A percentile compares a stretch with the other conserved stretches of the same genome.
phyloP scores from a whole-genome alignment of 1,140 invertebrate genomes.

The Brachystomella parvula region DNA sequence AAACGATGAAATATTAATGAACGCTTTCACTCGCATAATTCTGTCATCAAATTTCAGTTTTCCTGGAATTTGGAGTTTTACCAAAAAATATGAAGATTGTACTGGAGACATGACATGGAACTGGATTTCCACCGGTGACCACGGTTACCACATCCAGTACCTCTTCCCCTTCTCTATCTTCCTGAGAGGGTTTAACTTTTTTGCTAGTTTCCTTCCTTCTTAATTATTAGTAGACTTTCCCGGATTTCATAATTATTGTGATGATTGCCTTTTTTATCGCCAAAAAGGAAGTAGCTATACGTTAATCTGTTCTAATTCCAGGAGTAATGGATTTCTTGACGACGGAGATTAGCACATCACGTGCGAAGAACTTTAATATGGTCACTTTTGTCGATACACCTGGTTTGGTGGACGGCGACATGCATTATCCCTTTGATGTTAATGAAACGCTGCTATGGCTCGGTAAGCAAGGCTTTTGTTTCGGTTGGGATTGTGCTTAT shows the following conservation, averaged over 20 bases:
- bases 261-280: background rate
- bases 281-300: conserved; percentile 20
- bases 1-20: no score
- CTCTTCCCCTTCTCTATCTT: background rate
- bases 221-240: no score
- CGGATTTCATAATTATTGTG: no score
- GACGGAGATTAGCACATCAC: conserved; percentile 55
- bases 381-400: conserved; percentile 58
- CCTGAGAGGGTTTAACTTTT: background rate
- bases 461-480: conserved; percentile 41
- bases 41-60: no score
- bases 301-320: conserved; percentile 38
- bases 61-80: background rate
- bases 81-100: background rate
- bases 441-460: conserved; percentile 54
- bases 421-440: conserved; percentile 60
- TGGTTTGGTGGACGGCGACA: conserved; percentile 56
- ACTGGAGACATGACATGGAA: background rate
- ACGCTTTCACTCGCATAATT: no score
- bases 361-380: conserved; percentile 53
- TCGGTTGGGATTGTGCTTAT: conserved; percentile 2
- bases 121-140: conserved; percentile 2
- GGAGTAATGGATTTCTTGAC: conserved; percentile 53
- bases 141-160: background rate
- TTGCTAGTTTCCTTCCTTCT: no score